These are phyloP conservation scores for Artemia franciscana DNA, from an alignment of 1,140 invertebrate species.

Conservation along the genomic window DNA sequence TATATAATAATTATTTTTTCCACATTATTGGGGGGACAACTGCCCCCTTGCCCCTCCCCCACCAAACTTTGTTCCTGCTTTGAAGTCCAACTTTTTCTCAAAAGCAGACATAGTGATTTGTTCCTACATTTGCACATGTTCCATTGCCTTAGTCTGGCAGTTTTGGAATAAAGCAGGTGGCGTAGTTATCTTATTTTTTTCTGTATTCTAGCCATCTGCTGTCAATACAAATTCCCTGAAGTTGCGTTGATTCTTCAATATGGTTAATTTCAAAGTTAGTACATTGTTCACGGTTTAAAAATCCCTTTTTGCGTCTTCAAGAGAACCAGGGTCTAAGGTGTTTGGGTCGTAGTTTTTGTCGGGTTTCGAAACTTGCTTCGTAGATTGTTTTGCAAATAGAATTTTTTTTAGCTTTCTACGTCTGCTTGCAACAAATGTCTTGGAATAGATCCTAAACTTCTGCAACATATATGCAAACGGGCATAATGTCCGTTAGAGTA, in stretches of 20 bases:
- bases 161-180: too few species aligned
- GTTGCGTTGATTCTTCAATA: not conserved
- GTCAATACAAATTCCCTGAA: not conserved
- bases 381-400: not conserved
- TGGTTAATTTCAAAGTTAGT: not conserved
- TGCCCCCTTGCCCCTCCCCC: too few species aligned
- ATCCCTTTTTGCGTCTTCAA: not conserved
- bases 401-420: not conserved
- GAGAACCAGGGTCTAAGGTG: not conserved
- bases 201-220: not conserved
- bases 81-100: not conserved
- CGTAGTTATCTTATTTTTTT: not conserved
- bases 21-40: too few species aligned
- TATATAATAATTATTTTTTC: too few species aligned
- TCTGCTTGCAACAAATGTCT: not conserved
- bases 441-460: not conserved
- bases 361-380: not conserved
- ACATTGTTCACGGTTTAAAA: not conserved
- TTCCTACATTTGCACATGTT: not conserved
- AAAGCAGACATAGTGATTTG: not conserved
- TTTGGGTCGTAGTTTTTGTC: too few species aligned
- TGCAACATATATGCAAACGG: not conserved
- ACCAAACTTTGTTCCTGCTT: too few species aligned
- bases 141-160: not conserved
- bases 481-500: not conserved